Evolutionary conservation across 2,113 vertebrate genomes (phyloP).

Genomic region (Taurulus bubalis): DNA sequence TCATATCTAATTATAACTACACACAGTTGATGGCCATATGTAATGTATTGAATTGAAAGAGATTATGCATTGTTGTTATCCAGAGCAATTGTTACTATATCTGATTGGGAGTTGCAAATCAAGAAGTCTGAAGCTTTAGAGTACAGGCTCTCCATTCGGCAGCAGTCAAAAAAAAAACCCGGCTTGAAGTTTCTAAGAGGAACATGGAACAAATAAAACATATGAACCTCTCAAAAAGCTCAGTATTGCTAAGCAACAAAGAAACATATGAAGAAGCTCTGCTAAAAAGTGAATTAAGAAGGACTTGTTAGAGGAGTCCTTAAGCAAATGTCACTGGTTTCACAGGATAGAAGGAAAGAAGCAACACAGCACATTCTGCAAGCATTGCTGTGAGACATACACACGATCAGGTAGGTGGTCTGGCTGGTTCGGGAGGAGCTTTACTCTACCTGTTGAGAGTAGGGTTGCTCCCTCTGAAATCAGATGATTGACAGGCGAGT

Average conservation of each 20-base stretch:
- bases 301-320: constrained; percentile 57
- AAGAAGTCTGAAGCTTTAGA: constrained; percentile 17
- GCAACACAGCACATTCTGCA: constrained; percentile 72
- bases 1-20: constrained; percentile 13
- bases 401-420: constrained; percentile 56
- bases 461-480: constrained; percentile 87
- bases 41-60: constrained; percentile 16
- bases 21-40: not conserved
- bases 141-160: constrained; percentile 31
- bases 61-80: constrained; percentile 37
- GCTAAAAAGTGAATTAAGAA: constrained; percentile 52
- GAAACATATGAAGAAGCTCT: constrained; percentile 21
- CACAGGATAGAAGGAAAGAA: constrained; percentile 36
- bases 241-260: constrained; percentile 26
- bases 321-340: constrained; percentile 34
- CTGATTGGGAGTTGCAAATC: constrained; percentile 43
- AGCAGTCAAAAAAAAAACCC: constrained; percentile 34
- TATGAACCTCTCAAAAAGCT: constrained; percentile 58
- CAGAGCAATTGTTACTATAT: constrained; percentile 4
- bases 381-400: constrained; percentile 75
- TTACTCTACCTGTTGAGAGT: constrained; percentile 87
- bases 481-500: constrained; percentile 81
- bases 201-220: constrained; percentile 8
- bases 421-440: constrained; percentile 73
- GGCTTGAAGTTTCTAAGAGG: constrained; percentile 48